These are phyloP conservation scores for Clarias magur DNA, from an alignment of 2,113 vertebrate species.

Conservation along the genomic window DNA sequence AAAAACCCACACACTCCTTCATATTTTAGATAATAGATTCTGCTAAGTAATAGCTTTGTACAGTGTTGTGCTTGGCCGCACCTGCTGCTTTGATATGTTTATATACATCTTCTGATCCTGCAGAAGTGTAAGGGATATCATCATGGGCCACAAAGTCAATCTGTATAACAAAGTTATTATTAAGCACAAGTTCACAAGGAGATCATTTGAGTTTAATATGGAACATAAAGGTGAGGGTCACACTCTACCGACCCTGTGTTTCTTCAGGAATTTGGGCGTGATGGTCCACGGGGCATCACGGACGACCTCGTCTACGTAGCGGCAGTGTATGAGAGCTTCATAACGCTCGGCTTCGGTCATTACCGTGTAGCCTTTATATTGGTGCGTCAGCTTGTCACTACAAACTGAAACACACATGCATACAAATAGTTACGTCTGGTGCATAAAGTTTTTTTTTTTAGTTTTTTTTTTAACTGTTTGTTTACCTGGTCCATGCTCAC, in stretches of 20 bases:
- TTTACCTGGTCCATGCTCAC: too few species aligned
- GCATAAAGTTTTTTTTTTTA: neutral
- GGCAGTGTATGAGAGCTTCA: slow-evolving; percentile 93
- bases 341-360: slow-evolving; percentile 95
- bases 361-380: slow-evolving; percentile 98
- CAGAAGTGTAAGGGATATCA: slow-evolving; percentile 98
- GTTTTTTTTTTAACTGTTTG: neutral
- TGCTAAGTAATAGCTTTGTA: neutral
- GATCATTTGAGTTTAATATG: neutral
- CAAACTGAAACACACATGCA: slow-evolving; percentile 77
- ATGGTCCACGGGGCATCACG: slow-evolving; percentile 96
- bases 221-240: neutral
- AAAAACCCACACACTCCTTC: neutral
- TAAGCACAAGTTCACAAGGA: neutral
- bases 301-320: slow-evolving; percentile 96
- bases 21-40: neutral
- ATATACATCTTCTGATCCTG: slow-evolving; percentile 97
- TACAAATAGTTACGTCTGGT: neutral
- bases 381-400: slow-evolving; percentile 96
- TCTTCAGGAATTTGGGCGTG: slow-evolving; percentile 90
- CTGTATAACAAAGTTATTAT: slow-evolving; percentile 66
- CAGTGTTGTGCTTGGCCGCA: slow-evolving; percentile 59
- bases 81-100: slow-evolving; percentile 99
- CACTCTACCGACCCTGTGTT: slow-evolving; percentile 84
- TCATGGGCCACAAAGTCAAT: slow-evolving; percentile 99